These are phyloP conservation scores for Macroglossus sobrinus DNA, from an alignment of 2,113 vertebrate genomes.

Conservation along the genomic window DNA sequence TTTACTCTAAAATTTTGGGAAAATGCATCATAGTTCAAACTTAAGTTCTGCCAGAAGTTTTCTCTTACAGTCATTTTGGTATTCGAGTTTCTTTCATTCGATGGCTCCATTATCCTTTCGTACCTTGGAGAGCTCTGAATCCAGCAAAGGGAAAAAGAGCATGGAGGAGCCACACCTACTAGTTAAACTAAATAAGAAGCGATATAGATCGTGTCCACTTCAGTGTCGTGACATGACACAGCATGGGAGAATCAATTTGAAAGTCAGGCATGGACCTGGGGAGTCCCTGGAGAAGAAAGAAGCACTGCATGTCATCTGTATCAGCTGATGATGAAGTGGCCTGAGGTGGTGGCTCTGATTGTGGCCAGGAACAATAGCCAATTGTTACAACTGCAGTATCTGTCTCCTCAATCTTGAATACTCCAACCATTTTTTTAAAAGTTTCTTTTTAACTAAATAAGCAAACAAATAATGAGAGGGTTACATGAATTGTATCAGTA, in stretches of 20 bases:
- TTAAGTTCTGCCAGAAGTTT: not conserved
- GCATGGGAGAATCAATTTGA: not conserved
- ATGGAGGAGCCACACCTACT: not conserved
- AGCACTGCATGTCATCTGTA: not conserved
- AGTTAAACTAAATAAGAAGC: not conserved
- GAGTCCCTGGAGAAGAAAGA: not conserved
- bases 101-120: not conserved
- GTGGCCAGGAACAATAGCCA: not conserved
- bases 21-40: not conserved
- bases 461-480: not conserved
- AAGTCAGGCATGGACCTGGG: not conserved
- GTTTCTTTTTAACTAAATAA: not conserved
- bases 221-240: not conserved
- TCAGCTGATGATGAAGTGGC: not conserved
- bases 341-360: not conserved
- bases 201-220: not conserved
- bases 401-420: not conserved
- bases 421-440: not conserved
- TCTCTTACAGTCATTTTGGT: not conserved
- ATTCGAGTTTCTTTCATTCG: not conserved
- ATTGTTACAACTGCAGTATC: not conserved
- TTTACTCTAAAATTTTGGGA: not conserved
- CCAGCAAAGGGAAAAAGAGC: fast-evolving
- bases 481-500: not conserved
- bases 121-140: not conserved